Percentiles rank a stretch among this genome's conserved stretches.
phyloP scores from a whole-genome alignment of 2,888 invertebrate genomes.

The Cantharis lateralis region DNA sequence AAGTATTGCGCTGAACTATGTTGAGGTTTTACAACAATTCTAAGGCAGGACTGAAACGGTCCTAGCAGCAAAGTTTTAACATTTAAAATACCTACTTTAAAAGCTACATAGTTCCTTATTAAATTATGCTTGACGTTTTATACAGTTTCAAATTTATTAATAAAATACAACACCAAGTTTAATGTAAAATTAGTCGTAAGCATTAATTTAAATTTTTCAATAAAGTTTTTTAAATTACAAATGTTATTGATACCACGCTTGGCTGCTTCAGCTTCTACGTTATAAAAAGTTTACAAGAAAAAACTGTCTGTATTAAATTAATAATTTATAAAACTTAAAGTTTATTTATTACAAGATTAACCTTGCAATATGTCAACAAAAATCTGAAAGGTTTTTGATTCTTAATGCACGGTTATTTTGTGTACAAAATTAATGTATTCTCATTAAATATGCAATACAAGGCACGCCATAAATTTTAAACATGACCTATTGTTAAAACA shows the following conservation, averaged over 20 bases:
- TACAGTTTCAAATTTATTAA: background rate
- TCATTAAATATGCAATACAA: background rate
- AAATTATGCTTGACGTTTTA: background rate
- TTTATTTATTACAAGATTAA: background rate
- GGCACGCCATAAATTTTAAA: background rate
- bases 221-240: background rate
- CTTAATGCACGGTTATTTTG: background rate
- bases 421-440: background rate
- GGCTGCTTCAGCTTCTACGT: background rate
- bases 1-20: background rate
- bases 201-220: background rate
- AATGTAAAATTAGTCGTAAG: background rate
- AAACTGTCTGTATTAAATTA: background rate
- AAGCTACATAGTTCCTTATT: background rate
- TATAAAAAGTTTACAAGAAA: background rate
- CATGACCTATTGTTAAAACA: background rate
- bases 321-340: background rate
- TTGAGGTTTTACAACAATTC: background rate
- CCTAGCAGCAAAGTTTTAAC: background rate
- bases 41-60: background rate
- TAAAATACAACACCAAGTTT: background rate
- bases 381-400: background rate
- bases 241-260: background rate
- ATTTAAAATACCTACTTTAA: background rate
- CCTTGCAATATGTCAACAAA: background rate